A percentile compares a stretch with the other conserved stretches of the same genome.
These are phyloP conservation scores for Odontothrips loti DNA, from an alignment of 2,888 invertebrate genomes.

Conservation along the genomic window DNA sequence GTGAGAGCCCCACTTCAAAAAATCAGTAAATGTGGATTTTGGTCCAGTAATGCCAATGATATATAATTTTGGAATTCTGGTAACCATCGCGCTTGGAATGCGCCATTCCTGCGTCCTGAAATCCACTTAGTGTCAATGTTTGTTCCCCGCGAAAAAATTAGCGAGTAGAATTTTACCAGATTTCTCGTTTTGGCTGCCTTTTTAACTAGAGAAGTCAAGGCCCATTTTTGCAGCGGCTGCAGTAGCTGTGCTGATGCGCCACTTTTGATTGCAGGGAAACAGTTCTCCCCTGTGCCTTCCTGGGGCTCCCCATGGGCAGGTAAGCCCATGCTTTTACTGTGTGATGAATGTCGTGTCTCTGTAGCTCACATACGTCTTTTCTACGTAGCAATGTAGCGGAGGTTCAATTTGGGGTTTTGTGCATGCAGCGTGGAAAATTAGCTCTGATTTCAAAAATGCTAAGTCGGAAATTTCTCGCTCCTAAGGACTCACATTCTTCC, in stretches of 20 bases:
- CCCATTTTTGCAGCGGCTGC: background rate
- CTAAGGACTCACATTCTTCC: no score
- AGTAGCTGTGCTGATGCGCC: conserved; percentile 20
- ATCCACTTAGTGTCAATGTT: no score
- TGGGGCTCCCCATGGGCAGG: conserved; percentile 23
- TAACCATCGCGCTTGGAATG: background rate
- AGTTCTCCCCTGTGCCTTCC: conserved; percentile 21
- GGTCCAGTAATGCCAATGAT: background rate
- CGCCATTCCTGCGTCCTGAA: no score
- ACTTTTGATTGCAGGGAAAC: conserved; percentile 26
- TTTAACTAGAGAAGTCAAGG: background rate
- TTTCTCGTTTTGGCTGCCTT: background rate
- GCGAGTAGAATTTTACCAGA: background rate
- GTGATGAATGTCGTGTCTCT: conserved; percentile 10
- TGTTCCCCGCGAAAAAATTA: no score
- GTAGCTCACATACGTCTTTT: background rate
- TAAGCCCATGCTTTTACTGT: conserved; percentile 22
- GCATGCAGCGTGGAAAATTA: background rate
- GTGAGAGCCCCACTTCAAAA: no score
- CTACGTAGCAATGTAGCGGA: conserved; percentile 3
- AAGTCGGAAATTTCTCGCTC: no score
- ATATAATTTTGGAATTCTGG: background rate
- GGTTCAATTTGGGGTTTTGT: background rate
- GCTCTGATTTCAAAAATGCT: no score
- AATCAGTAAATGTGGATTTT: no score